A percentile compares a stretch with the other conserved stretches of the same genome.
These are phyloP conservation scores for Aegithalos caudatus DNA, from an alignment of 2,113 vertebrate species.

Conservation along the genomic window DNA sequence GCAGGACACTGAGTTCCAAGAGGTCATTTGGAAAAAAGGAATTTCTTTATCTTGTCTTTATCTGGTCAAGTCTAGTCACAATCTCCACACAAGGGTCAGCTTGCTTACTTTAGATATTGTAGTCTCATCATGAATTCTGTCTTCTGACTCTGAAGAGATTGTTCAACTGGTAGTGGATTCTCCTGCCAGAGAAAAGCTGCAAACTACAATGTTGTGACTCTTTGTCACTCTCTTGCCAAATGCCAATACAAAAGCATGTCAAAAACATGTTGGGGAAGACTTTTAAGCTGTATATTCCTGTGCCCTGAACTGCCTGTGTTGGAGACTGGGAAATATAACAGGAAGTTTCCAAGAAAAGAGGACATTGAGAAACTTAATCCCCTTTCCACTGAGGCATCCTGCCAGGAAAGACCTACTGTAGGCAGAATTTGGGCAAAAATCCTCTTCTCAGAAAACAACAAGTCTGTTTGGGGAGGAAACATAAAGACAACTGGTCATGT, in stretches of 20 bases:
- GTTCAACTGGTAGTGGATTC: background rate
- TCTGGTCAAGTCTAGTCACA: background rate
- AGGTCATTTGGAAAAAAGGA: background rate
- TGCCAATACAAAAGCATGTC: background rate
- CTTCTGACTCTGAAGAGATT: background rate
- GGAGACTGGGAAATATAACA: background rate
- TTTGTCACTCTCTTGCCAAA: background rate
- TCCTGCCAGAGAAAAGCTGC: background rate
- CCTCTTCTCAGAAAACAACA: background rate
- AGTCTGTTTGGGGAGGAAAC: background rate
- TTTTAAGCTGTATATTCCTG: background rate
- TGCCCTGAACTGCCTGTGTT: background rate
- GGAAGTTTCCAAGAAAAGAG: background rate
- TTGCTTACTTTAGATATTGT: background rate
- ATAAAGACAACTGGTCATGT: background rate
- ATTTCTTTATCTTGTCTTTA: background rate
- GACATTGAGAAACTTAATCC: background rate
- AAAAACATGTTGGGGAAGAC: background rate
- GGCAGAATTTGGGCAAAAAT: background rate
- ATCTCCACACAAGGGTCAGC: background rate
- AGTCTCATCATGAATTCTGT: background rate
- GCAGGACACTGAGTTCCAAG: background rate
- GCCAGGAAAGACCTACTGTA: conserved; percentile 13
- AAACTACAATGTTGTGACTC: background rate
- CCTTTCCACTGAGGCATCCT: background rate